Base-by-base conservation (phyloP, 2,797 vertebrate species). In the Crenichthys baileyi region DNA sequence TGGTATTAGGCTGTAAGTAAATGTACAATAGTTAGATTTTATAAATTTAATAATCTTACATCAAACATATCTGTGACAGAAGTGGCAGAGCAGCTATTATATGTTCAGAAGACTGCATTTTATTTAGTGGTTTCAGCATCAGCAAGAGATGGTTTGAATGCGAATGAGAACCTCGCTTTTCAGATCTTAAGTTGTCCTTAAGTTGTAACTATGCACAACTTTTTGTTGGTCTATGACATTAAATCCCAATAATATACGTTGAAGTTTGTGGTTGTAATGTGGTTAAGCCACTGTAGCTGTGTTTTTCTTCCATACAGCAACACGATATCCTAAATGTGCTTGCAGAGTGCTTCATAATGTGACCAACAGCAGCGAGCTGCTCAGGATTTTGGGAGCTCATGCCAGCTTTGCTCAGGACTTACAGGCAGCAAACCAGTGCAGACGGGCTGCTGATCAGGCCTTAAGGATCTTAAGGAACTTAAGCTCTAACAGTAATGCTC, bases 311-410 rank as follows among this genome's bases (percentile, higher is more conserved):
- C 31, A 31, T 31, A 46, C 13, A 58, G 7, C 39, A 39, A 70
- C 0, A 51, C 20, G 48, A 2, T 11, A 44, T 79, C 24, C n/a
- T 73, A 0, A 29, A 18, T 80, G 7, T 16, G 70, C 51, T 55
- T 83, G 61, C 92, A 98, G 97, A 83, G 91, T 91, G 77, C 93
- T 96, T 89, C 92, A 91, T 77, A 95, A 94, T 7, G 72, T 90
- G 31, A 95, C 92, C 56, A 95, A 91, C 53, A 92, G 90, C 0
- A 92, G 67, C 41, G 78, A 94, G 79, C 90, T 95, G 41, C 91
- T 92, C 39, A 89, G 93, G 2, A 80, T 95, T 46, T 93, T 95
- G 44, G 94, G 88, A 2, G 92, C 90, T 73, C 94, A 95, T 22
- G 92, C 93, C 76, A 90, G 83, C 73, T 95, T 97, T 72, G 93